A percentile compares a stretch with the other conserved stretches of the same genome.
These are phyloP conservation scores for Cephonodes hylas DNA, from an alignment of 2,888 invertebrate genomes.

Conservation along the genomic window DNA sequence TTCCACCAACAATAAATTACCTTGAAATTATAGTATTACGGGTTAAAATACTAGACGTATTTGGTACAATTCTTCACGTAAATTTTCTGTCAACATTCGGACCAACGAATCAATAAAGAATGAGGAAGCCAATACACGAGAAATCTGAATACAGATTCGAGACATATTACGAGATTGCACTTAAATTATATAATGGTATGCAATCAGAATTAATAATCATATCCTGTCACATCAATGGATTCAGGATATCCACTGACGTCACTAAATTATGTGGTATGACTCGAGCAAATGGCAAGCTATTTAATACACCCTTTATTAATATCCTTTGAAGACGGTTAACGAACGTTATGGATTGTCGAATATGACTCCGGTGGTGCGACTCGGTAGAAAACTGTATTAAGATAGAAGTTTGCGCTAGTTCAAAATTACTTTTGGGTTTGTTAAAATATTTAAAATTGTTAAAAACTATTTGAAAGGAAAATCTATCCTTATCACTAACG, in stretches of 20 bases:
- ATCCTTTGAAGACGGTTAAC: conserved; percentile 40
- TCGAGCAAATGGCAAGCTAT: conserved; percentile 48
- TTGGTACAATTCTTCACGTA: too few species aligned
- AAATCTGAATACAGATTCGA: not conserved
- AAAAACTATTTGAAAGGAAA: too few species aligned
- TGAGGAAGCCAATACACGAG: too few species aligned
- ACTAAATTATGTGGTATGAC: conserved; percentile 61
- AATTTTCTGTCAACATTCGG: too few species aligned
- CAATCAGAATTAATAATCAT: not conserved
- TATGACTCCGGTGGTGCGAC: conserved; percentile 29
- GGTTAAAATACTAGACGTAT: too few species aligned
- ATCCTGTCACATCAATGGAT: not conserved
- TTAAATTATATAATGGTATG: not conserved
- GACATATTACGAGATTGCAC: not conserved
- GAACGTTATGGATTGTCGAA: conserved; percentile 43
- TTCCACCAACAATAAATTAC: too few species aligned
- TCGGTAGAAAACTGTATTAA: not conserved
- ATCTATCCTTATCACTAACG: too few species aligned
- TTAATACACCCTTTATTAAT: conserved; percentile 41
- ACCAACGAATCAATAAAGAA: too few species aligned
- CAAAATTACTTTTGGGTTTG: not conserved
- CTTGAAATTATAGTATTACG: too few species aligned
- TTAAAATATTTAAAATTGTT: too few species aligned
- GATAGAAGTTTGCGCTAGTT: not conserved
- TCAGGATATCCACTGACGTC: conserved; percentile 17